A percentile compares a stretch with the other conserved stretches of the same genome.
phyloP scores from a whole-genome alignment of 2,113 vertebrate genomes.

The Galeopterus variegatus region DNA sequence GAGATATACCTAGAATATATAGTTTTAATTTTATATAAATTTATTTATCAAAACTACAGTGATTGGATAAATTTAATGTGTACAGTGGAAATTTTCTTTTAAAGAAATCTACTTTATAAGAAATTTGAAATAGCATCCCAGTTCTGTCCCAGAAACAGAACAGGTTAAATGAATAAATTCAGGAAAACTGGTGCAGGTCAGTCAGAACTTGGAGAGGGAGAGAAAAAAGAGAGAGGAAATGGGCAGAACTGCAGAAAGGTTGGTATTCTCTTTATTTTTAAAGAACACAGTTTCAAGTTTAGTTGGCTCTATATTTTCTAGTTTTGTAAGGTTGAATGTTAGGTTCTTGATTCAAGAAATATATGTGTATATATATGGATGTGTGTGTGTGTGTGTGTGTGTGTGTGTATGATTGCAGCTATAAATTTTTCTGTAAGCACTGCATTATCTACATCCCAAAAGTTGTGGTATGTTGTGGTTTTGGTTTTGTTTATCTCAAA shows the following conservation, averaged over 20 bases:
- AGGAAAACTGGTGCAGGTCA: not conserved
- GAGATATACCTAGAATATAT: not conserved
- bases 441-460: not conserved
- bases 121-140: not conserved
- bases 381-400: too few relatives aligned
- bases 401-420: not conserved
- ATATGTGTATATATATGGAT: not conserved
- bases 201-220: not conserved
- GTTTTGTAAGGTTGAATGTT: not conserved
- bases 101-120: not conserved
- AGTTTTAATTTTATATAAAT: constrained; percentile 63
- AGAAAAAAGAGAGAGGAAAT: not conserved
- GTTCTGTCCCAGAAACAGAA: not conserved
- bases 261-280: not conserved
- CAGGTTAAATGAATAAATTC: not conserved
- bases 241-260: not conserved
- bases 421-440: not conserved
- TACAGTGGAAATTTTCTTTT: not conserved
- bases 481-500: not conserved
- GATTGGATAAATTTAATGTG: not conserved
- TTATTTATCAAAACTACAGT: constrained; percentile 8
- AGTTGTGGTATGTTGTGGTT: not conserved
- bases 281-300: not conserved
- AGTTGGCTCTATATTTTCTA: not conserved
- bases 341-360: not conserved